Percentiles rank a stretch among this genome's conserved stretches.
phyloP scores from a whole-genome alignment of 2,113 vertebrate genomes.

The Fukomys damarensis region DNA sequence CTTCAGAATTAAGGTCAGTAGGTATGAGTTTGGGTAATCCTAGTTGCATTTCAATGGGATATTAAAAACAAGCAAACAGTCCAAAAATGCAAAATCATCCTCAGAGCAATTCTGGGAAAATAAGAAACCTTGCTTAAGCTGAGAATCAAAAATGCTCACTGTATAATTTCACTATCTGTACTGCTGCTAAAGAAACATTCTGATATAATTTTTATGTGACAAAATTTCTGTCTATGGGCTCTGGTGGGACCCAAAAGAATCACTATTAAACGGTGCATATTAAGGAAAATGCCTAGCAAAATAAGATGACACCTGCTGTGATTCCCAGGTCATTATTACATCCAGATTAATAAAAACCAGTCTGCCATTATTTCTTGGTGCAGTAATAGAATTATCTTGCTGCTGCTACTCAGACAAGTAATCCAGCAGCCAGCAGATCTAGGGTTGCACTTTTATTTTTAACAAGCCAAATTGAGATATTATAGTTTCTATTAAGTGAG shows the following conservation, averaged over 20 bases:
- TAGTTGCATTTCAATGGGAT: background rate
- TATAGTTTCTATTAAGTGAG: background rate
- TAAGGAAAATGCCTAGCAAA: background rate
- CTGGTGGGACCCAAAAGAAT: background rate
- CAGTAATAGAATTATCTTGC: background rate
- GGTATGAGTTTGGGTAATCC: background rate
- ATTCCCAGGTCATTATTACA: background rate
- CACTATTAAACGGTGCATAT: background rate
- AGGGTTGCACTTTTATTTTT: background rate
- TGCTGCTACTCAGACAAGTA: background rate
- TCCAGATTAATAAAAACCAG: background rate
- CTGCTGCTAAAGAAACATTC: background rate
- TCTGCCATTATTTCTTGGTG: background rate
- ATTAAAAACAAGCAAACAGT: background rate
- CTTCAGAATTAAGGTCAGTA: background rate
- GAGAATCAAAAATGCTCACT: constrained; percentile 26
- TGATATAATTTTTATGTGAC: constrained; percentile 1
- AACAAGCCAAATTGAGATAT: background rate
- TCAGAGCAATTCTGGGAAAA: background rate
- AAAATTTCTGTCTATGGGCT: background rate
- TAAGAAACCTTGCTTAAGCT: background rate
- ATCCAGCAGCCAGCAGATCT: background rate
- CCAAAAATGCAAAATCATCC: constrained; percentile 7
- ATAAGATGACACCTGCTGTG: background rate
- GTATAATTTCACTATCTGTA: background rate